Evolutionary conservation across 2,113 vertebrate species (phyloP).

Genomic region (Hippolais icterina): DNA sequence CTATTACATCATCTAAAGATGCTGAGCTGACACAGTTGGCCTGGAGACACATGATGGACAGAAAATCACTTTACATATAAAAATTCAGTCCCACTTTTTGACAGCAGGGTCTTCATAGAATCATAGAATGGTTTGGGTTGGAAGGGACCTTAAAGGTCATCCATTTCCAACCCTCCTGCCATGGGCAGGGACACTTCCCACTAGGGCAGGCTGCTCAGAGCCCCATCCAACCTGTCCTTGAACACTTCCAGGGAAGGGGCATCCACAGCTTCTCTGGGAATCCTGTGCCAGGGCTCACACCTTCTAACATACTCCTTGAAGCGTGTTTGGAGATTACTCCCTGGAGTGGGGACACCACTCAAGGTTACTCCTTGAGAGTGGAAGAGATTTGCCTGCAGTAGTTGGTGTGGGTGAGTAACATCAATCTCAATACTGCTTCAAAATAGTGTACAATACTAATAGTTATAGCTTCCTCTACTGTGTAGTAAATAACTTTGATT

Average conservation of each 20-base stretch:
- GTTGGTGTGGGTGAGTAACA: accelerated
- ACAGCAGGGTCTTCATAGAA: background rate
- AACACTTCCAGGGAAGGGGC: background rate
- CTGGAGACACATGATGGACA: background rate
- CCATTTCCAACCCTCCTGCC: background rate
- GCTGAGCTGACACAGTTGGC: background rate
- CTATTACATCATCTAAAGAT: background rate
- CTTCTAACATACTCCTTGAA: background rate
- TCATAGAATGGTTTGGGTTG: background rate
- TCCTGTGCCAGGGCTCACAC: background rate
- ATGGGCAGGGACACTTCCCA: background rate
- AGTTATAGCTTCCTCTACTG: background rate
- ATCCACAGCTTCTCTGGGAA: background rate
- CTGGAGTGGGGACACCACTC: background rate
- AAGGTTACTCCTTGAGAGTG: background rate
- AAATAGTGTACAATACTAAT: background rate
- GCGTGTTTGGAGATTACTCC: background rate
- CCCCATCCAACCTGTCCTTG: background rate
- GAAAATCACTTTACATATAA: background rate
- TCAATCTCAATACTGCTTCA: background rate
- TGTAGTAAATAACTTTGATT: background rate
- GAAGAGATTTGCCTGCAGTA: background rate
- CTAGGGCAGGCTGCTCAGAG: background rate
- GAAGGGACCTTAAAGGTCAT: background rate
- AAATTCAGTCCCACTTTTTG: background rate